phyloP scores from a whole-genome alignment of 1,140 invertebrate species.

The Pygmarrhopalites habei region DNA sequence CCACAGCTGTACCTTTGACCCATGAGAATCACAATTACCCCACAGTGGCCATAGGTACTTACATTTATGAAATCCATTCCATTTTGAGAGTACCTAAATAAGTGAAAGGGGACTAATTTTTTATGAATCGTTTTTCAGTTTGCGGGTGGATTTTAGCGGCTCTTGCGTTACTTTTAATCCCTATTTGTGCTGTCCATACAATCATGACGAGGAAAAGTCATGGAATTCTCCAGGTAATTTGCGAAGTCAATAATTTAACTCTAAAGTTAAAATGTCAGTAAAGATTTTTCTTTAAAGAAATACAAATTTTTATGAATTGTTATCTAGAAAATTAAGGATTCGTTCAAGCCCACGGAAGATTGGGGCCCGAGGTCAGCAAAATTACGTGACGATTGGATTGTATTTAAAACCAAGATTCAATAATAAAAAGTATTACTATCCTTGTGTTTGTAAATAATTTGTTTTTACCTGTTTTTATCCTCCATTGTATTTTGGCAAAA shows the following conservation, averaged over 20 bases:
- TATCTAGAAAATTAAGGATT: constrained; percentile 48
- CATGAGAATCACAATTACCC: constrained; percentile 41
- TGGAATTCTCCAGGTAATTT: constrained; percentile 36
- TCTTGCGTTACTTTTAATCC: constrained; percentile 52
- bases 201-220: constrained; percentile 34
- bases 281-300: background rate
- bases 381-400: constrained; percentile 51
- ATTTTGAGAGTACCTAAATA: background rate
- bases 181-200: constrained; percentile 48
- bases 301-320: constrained; percentile 11
- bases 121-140: constrained; percentile 31
- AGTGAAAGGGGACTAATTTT: background rate
- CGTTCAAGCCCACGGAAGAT: constrained; percentile 48
- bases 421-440: no score
- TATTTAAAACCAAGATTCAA: no score
- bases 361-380: constrained; percentile 56
- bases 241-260: background rate
- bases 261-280: background rate
- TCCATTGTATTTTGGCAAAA: no score
- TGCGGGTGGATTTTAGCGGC: constrained; percentile 50
- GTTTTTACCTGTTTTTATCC: no score
- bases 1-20: constrained; percentile 50
- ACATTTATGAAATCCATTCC: background rate
- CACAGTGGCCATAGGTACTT: constrained; percentile 39
- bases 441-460: no score